Conservation (phyloP, 2,888 invertebrate species). For the Polia nebulosa region DNA sequence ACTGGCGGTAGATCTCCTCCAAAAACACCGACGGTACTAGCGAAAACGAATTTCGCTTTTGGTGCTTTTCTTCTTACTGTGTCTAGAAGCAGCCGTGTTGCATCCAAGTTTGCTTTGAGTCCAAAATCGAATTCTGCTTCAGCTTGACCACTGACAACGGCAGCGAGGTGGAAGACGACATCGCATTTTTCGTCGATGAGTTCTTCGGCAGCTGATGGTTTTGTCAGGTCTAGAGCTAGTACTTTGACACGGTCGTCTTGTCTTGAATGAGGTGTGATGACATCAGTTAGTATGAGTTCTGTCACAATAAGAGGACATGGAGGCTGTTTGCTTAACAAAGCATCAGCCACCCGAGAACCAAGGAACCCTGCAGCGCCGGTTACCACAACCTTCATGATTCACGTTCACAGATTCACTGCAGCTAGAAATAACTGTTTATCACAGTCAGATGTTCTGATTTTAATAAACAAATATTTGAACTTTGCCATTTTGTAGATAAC, state of each 20-base stretch:
- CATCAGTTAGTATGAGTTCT: slow-evolving; percentile 72
- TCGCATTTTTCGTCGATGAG: slow-evolving; percentile 72
- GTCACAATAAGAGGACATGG: slow-evolving; percentile 69
- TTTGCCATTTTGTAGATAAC: slow-evolving; percentile 55
- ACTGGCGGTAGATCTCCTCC: slow-evolving; percentile 78
- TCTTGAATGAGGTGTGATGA: slow-evolving; percentile 50
- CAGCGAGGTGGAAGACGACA: slow-evolving; percentile 83
- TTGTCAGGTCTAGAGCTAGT: slow-evolving; percentile 63
- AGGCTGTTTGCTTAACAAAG: slow-evolving; percentile 67
- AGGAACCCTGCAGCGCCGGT: slow-evolving; percentile 83
- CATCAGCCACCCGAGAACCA: slow-evolving; percentile 75
- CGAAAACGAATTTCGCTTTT: slow-evolving; percentile 76
- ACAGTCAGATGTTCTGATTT: slow-evolving; percentile 34
- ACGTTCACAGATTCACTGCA: slow-evolving; percentile 34
- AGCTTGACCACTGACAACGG: slow-evolving; percentile 84
- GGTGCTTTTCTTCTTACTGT: slow-evolving; percentile 74
- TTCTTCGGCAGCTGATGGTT: slow-evolving; percentile 69
- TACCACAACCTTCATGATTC: slow-evolving; percentile 79
- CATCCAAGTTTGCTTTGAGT: slow-evolving; percentile 82
- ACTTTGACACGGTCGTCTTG: slow-evolving; percentile 70
- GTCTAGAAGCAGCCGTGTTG: slow-evolving; percentile 81
- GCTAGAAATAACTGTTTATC: slow-evolving; percentile 30
- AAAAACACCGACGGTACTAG: slow-evolving; percentile 81
- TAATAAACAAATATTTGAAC: slow-evolving; percentile 57
- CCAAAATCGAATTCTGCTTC: slow-evolving; percentile 85